Conservation (phyloP, 2,797 vertebrate species). For the Microctenopoma stevenorrisi region DNA sequence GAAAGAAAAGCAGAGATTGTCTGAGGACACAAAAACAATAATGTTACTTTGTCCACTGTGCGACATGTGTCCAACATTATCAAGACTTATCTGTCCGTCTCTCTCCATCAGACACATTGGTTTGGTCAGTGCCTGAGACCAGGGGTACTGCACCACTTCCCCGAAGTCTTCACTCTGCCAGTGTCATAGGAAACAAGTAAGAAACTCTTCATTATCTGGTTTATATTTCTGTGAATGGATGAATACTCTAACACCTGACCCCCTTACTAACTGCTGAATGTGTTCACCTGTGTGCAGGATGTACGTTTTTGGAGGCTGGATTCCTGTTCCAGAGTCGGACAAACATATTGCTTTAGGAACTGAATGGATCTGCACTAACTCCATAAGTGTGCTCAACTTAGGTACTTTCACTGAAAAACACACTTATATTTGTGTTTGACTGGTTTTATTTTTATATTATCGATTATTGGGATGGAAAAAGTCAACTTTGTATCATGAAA, state of each 20-base stretch:
- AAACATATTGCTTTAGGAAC: slow-evolving; percentile 80
- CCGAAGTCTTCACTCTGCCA: slow-evolving; percentile 96
- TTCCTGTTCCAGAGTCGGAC: slow-evolving; percentile 86
- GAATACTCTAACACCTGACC: neutral
- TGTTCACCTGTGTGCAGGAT: slow-evolving; percentile 84
- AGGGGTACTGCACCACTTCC: slow-evolving; percentile 89
- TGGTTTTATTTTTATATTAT: too few relatives aligned
- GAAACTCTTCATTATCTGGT: slow-evolving; percentile 41
- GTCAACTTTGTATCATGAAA: neutral
- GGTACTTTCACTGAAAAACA: slow-evolving; percentile 74
- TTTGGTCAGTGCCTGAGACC: slow-evolving; percentile 90
- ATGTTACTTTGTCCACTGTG: too few relatives aligned
- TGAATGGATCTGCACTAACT: slow-evolving; percentile 94
- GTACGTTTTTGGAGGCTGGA: slow-evolving; percentile 98
- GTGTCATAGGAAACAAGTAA: slow-evolving; percentile 95
- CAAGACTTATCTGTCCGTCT: neutral
- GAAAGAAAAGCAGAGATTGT: too few relatives aligned
- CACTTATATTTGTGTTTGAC: neutral
- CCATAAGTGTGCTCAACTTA: slow-evolving; percentile 91
- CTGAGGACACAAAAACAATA: too few relatives aligned
- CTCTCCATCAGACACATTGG: slow-evolving; percentile 90
- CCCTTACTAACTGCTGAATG: neutral
- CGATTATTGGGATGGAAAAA: neutral
- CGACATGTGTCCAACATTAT: too few relatives aligned
- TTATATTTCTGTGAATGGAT: neutral